Evolutionary conservation across 2,113 vertebrate genomes (phyloP), one percentile per base, ranked within the genome.

Genomic region (Mola mola): DNA sequence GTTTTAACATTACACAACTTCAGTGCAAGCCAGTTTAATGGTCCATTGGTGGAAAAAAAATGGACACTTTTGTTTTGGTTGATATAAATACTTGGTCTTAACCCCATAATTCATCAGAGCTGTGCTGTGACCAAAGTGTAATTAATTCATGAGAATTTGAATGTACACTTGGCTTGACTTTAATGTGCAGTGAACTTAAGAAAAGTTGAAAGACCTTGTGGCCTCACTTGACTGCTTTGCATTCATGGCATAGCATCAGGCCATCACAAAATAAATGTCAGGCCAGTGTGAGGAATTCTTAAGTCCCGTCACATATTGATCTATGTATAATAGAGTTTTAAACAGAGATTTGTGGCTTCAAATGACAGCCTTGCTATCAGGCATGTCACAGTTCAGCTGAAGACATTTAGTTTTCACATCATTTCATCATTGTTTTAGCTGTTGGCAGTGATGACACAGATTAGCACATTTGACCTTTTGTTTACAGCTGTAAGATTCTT

Each of bases 191-290:
- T 5, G 25, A 41, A 38, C 15, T 44, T 65, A 42, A 59, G 31
- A 75, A 60, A 59, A 70, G 50, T 59, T 37, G 16, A 51, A 67
- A 44, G 36, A 73, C 58, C 28, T 34, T 42, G 26, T 61, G 37
- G 58, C 25, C 25, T 53, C 31, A 44, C 68, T 75, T 55, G 24
- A 64, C 70, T 78, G 17, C 42, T 87, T 56, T 48, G 48, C 69
- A 87, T 84, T 85, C 79, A 80, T 49, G 37, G 29, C 16, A 57
- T 24, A 21, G 53, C 37, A 7, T 4, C 37, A 40, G 37, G 52
- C 51, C 57, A 66, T 57, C 66, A 72, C 51, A 79, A 87, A 87
- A 85, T 80, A 88, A 87, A 90, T 89, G 82, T 85, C 87, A 88
- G 66, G 59, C 53, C 41, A 62, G 57, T 74, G 78, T 71, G 37